Base-by-base conservation (phyloP, 2,888 invertebrate species). In the Sphinx pinastri region DNA sequence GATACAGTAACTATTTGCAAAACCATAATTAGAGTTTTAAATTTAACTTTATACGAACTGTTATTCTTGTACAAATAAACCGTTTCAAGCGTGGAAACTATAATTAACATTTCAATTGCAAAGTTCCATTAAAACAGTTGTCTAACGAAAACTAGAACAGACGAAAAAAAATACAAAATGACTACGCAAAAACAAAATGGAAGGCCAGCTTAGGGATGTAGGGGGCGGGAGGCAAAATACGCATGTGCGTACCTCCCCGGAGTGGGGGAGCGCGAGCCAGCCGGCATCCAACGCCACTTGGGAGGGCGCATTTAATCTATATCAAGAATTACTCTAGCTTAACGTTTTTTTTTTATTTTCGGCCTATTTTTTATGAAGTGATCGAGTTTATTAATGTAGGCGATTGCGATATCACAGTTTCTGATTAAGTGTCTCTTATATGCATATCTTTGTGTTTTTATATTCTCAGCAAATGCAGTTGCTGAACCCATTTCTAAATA, bases 121-220 rank as follows among this genome's bases (percentile, higher is more conserved):
- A 70, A 57, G 69, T 68, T 68, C 60, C 71, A 74, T 74, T 77
- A 74, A 74, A 77, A 75, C 74, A 76, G 74, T 80, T 72, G 75
- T 76, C 74, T 78, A 81, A 71, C 73, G 72, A 76, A 78, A 76
- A 81, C 78, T 80, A 82, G 79, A 79, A 77, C 67, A 67, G 70
- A 72, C 73, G 78, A 81, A 78, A 79, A 76, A 77, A 70, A 71
- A 73, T 81, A 79, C 73, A 63, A 63, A 63, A 63, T 63, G 75
- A 77, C 73, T 73, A 75, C 73, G 76, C 83, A 91, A 93, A 92
- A 93, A 92, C 92, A 93, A 93, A 93, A 93, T 93, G 93, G 93
- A 88, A 86, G 89, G 81, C 82, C 76, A 76, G 89, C 84, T 92
- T 92, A 92, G 89, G 89, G 83, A 84, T 83, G 77, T 85, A 82